phyloP scores from a whole-genome alignment of 2,797 vertebrate genomes.

The Moxostoma hubbsi region DNA sequence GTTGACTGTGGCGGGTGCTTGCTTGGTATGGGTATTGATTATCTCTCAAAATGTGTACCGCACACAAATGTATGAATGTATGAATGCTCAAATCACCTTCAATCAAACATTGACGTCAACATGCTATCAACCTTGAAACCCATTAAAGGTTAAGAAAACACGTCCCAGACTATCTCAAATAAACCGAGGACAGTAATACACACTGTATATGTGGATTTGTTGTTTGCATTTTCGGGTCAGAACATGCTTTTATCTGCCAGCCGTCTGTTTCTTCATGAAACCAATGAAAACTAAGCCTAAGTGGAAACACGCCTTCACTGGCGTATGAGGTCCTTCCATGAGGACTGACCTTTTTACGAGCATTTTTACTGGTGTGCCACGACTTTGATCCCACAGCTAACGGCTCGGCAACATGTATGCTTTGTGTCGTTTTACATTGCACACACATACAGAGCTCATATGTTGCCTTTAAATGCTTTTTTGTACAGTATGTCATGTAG shows the following conservation, averaged over 20 bases:
- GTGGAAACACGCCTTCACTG: slow-evolving; percentile 35
- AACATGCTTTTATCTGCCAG: too few species aligned
- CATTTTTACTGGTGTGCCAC: slow-evolving; percentile 14
- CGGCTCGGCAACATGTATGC: slow-evolving; percentile 4
- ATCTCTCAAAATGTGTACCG: background rate
- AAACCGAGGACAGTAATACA: too few species aligned
- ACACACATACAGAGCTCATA: slow-evolving; percentile 18
- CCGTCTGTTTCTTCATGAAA: background rate
- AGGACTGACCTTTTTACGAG: slow-evolving; percentile 39
- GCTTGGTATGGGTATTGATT: background rate
- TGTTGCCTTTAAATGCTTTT: slow-evolving; percentile 6
- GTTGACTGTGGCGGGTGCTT: background rate
- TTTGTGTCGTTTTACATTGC: slow-evolving; percentile 47
- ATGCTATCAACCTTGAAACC: too few species aligned
- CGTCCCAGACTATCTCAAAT: too few species aligned
- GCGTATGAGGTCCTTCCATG: slow-evolving; percentile 25
- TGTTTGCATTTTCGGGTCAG: too few species aligned
- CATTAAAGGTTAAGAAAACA: too few species aligned
- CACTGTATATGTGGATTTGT: too few species aligned
- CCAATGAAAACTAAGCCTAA: slow-evolving; percentile 18
- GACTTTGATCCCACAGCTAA: slow-evolving; percentile 53
- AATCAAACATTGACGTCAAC: too few species aligned
- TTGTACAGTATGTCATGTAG: slow-evolving; percentile 18
- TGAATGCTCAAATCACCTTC: background rate
- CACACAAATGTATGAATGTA: too few species aligned